These are phyloP conservation scores for Desmophyllum pertusum DNA, from an alignment of 92 coral and sea anemone species.

Conservation along the genomic window DNA sequence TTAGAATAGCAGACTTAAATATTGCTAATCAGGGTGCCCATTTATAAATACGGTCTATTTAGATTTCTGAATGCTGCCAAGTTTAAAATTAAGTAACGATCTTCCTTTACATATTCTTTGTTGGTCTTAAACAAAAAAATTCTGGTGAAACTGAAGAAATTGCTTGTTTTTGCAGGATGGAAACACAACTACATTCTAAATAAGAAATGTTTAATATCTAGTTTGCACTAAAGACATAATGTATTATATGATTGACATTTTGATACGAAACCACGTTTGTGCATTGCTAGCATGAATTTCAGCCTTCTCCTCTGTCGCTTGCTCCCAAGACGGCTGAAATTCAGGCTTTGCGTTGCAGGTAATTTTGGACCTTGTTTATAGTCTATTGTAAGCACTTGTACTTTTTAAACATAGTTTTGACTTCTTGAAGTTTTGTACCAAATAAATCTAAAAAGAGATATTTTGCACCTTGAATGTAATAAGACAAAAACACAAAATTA, in stretches of 20 bases:
- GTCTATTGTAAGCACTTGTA: not conserved
- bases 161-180: not conserved
- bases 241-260: not conserved
- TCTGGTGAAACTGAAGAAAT: not conserved
- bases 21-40: no score
- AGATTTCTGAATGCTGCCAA: no score
- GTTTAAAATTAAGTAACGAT: no score
- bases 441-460: not conserved
- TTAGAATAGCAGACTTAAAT: no score
- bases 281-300: no score
- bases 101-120: not conserved
- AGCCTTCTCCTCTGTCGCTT: no score
- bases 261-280: constrained; percentile 11
- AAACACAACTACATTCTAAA: not conserved
- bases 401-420: not conserved
- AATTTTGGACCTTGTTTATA: not conserved
- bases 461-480: not conserved
- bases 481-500: not conserved
- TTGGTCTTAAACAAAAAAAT: not conserved
- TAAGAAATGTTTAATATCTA: not conserved
- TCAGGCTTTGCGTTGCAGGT: no score
- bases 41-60: no score
- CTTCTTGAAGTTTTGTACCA: not conserved
- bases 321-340: no score
- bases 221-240: constrained; percentile 9